Base-by-base conservation (phyloP, 1,140 invertebrate genomes). In the Hylyphantes graminicola region DNA sequence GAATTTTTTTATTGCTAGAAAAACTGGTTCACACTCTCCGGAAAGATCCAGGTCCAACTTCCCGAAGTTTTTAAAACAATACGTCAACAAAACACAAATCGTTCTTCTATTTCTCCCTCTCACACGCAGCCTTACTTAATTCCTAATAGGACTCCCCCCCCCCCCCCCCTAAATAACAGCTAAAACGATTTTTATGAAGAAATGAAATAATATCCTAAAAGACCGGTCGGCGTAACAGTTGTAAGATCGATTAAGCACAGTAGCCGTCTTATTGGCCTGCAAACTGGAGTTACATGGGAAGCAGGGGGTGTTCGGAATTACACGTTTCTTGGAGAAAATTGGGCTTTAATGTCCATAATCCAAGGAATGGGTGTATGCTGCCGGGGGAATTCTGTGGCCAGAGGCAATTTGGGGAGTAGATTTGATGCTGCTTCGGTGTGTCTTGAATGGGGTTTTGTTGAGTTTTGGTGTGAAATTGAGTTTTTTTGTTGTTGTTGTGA, bases 291-390 rank as follows among this genome's bases (percentile, higher is more conserved):
- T 80, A 64, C 12, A 21, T 51, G 64, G 64, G 53, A 48, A 70
- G 17, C 8, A 67, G 77, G 77, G 77, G 19, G 21, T 67, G 61
- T n/a, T 11, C 77, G 15, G 61, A 80, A 80, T 80, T 59, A 70
- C 17, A 11, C 21, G 77, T 80, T 80, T 80, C 76, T 19, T 50
- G 53, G 15, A 54, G 65, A 70, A 70, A 80, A 80, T 80, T 80
- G 65, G 19, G 35, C 2, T 70, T 80, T 80, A 80, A 80, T 80
- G 77, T 70, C 65, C 70, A 80, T 70, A 80, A 80, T 80, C 77
- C 48, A 13, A 70, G 50, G 55, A 57, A 55, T 48, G 76, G 76
- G 48, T 8, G 72, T 17, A 19, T 4, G 17, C n/a, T 17, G n/a
- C 2, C 9, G 54, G 15, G 55, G 53, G 10, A 15, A 57, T 15